These are phyloP conservation scores for Lagopus muta DNA, from an alignment of 2,113 vertebrate genomes.

Conservation along the genomic window DNA sequence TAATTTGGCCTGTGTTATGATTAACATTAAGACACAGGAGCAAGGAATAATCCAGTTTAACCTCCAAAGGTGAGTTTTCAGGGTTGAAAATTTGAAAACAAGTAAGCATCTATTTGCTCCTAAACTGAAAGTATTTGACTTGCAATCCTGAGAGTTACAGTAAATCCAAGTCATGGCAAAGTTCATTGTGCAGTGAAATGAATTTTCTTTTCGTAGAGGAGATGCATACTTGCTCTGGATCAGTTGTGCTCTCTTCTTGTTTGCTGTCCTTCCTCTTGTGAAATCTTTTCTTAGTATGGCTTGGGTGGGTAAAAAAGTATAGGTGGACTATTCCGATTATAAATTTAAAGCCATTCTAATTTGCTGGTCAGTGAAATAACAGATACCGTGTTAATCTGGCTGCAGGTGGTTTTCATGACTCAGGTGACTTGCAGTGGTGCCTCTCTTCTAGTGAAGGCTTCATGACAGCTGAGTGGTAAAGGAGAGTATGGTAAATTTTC, in stretches of 20 bases:
- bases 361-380: neutral
- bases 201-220: neutral
- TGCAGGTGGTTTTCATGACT: neutral
- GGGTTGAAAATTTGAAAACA: neutral
- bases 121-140: neutral
- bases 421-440: neutral
- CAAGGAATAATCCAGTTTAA: neutral
- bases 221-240: neutral
- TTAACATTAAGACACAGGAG: neutral
- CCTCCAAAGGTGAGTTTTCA: neutral
- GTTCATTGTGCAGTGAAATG: neutral
- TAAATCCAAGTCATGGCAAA: neutral
- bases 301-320: neutral
- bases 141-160: neutral
- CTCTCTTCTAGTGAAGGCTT: neutral
- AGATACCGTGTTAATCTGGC: neutral
- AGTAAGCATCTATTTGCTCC: neutral
- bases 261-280: neutral
- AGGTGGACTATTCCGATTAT: neutral
- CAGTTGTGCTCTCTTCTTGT: fast-evolving
- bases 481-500: neutral
- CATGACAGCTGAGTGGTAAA: neutral
- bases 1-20: neutral
- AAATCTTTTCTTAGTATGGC: neutral
- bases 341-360: neutral